A percentile compares a stretch with the other conserved stretches of the same genome.
Conservation (phyloP, 2,888 invertebrate genomes). For the Idaea biselata region DNA sequence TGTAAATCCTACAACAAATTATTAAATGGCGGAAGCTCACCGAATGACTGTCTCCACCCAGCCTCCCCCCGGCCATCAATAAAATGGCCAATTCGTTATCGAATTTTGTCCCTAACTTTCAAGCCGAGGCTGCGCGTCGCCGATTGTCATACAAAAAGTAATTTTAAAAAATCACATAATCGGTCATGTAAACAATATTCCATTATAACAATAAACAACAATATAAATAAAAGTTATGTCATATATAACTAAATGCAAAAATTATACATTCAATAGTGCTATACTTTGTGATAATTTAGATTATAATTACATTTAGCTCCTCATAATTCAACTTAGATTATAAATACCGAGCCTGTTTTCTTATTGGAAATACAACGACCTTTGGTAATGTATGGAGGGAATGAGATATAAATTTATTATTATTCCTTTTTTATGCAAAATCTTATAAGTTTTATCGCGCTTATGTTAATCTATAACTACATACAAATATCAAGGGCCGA, state of each 20-base stretch:
- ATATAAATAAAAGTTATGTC: slow-evolving; percentile 76
- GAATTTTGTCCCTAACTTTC: slow-evolving; percentile 76
- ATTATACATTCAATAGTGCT: slow-evolving; percentile 38
- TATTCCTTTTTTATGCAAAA: slow-evolving; percentile 57
- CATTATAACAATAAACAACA: slow-evolving; percentile 49
- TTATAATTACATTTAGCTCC: slow-evolving; percentile 42
- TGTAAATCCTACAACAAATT: slow-evolving; percentile 49
- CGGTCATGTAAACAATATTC: slow-evolving; percentile 68
- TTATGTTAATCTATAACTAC: slow-evolving; percentile 56
- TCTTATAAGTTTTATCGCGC: slow-evolving; percentile 64
- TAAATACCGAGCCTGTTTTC: slow-evolving; percentile 45
- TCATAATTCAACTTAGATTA: slow-evolving; percentile 51
- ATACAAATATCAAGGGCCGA: slow-evolving; percentile 63
- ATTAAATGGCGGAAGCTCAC: slow-evolving; percentile 76
- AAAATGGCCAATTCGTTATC: slow-evolving; percentile 82
- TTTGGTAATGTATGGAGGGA: slow-evolving; percentile 53
- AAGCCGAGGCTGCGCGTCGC: slow-evolving; percentile 73
- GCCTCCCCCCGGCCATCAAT: slow-evolving; percentile 79
- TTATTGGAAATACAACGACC: slow-evolving; percentile 54
- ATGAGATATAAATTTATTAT: slow-evolving; percentile 60
- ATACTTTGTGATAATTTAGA: slow-evolving; percentile 51
- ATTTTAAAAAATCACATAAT: slow-evolving; percentile 64
- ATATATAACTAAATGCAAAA: slow-evolving; percentile 60
- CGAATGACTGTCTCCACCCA: slow-evolving; percentile 73
- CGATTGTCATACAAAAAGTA: slow-evolving; percentile 70